Evolutionary conservation across 2,888 invertebrate genomes (phyloP).

Genomic region (Hofmannophila pseudospretella): DNA sequence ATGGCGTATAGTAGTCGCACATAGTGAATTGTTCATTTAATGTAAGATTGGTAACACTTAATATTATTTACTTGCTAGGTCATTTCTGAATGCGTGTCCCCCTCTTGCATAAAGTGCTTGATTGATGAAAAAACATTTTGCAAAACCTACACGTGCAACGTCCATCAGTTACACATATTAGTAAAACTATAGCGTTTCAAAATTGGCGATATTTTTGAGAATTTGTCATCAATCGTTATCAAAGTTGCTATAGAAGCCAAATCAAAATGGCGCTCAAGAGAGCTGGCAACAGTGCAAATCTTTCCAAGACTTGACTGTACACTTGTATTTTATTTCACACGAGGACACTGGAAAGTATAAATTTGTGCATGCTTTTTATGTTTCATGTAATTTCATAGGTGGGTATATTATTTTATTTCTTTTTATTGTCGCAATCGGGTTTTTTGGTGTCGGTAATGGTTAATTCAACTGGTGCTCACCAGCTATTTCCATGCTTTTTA

Average conservation of each 20-base stretch:
- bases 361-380: constrained; percentile 5
- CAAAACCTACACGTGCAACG: constrained; percentile 58
- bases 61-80: constrained; percentile 71
- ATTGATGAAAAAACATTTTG: constrained; percentile 41
- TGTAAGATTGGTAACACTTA: constrained; percentile 79
- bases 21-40: constrained; percentile 77
- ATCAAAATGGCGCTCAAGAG: constrained; percentile 45
- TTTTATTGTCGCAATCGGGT: background rate
- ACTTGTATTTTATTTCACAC: background rate
- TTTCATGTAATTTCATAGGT: constrained; percentile 5
- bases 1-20: constrained; percentile 77
- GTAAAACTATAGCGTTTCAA: constrained; percentile 18
- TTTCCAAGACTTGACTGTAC: too few species aligned
- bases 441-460: background rate
- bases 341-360: background rate
- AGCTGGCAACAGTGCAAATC: constrained; percentile 11
- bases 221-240: background rate
- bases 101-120: constrained; percentile 63
- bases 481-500: too few species aligned
- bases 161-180: constrained; percentile 43
- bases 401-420: constrained; percentile 6
- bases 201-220: background rate
- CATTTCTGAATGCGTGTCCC: constrained; percentile 66
- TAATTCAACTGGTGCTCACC: too few species aligned
- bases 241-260: background rate